A percentile compares a stretch with the other conserved stretches of the same genome.
Evolutionary conservation across 1,140 invertebrate species (phyloP).

Genomic region (Brachionus asplanchnoidis): DNA sequence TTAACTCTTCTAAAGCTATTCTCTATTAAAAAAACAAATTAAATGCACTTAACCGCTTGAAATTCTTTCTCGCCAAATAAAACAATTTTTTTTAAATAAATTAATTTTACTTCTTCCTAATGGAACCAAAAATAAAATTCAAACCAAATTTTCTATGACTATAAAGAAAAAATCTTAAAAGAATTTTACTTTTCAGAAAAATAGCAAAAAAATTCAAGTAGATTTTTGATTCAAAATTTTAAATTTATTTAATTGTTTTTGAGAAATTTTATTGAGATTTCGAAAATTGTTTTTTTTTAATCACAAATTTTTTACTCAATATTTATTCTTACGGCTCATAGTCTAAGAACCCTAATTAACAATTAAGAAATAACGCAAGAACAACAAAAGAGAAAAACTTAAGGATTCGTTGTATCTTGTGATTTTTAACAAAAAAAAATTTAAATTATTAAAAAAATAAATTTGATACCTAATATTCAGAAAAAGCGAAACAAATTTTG

Average conservation of each 20-base stretch:
- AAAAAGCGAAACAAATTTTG: neutral
- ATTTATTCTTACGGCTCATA: neutral
- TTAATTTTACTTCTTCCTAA: neutral
- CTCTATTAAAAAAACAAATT: neutral
- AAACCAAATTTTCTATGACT: neutral
- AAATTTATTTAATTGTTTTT: neutral
- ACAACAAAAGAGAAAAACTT: neutral
- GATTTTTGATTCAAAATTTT: neutral
- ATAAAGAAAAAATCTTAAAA: too few species aligned
- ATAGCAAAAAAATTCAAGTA: neutral
- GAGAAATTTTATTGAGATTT: neutral
- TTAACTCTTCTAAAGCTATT: neutral
- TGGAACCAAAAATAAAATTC: neutral
- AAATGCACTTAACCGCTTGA: neutral
- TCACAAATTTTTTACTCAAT: neutral
- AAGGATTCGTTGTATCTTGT: neutral
- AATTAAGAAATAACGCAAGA: neutral
- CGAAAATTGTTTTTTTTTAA: neutral
- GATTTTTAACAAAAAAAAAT: neutral
- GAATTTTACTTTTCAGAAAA: neutral
- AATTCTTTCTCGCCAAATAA: neutral
- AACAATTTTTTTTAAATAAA: too few species aligned
- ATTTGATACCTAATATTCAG: neutral
- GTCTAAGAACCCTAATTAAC: neutral
- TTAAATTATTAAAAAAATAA: conserved; percentile 9